These are phyloP conservation scores for Diloba caeruleocephala DNA, from an alignment of 2,888 invertebrate species.

Conservation along the genomic window DNA sequence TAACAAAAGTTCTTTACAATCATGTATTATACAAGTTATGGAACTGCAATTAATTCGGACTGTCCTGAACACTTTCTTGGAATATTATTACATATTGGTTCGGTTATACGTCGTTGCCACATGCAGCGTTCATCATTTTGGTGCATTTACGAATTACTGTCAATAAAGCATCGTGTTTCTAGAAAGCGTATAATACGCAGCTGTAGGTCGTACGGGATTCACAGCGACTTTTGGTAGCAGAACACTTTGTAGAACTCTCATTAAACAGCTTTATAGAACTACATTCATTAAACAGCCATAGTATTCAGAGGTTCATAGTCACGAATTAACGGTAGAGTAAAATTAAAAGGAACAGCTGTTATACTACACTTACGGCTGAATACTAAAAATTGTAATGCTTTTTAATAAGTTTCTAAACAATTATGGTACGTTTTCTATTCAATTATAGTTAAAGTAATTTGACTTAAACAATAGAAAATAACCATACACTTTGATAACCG, in stretches of 20 bases:
- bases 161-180: conserved; percentile 80
- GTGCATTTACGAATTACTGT: conserved; percentile 76
- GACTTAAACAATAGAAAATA: conserved; percentile 21
- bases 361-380: conserved; percentile 16
- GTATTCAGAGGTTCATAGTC: conserved; percentile 41
- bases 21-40: conserved; percentile 58
- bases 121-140: conserved; percentile 73
- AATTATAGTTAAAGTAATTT: conserved; percentile 12
- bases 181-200: conserved; percentile 73
- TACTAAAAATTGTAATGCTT: conserved; percentile 43
- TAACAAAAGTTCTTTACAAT: conserved; percentile 35
- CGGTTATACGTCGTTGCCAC: conserved; percentile 64
- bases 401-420: conserved; percentile 36
- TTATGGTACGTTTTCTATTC: conserved; percentile 18
- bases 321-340: conserved; percentile 47
- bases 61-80: conserved; percentile 53
- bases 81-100: conserved; percentile 59
- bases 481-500: conserved; percentile 16
- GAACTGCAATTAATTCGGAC: conserved; percentile 51
- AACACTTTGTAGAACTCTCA: conserved; percentile 41
- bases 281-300: conserved; percentile 26
- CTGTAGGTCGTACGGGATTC: conserved; percentile 72
- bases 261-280: conserved; percentile 43
- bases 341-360: conserved; percentile 41
- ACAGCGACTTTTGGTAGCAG: conserved; percentile 37